Evolutionary conservation across 2,888 invertebrate genomes (phyloP), one percentile per base, ranked within the genome.

Genomic region (Miltochrista miniata): DNA sequence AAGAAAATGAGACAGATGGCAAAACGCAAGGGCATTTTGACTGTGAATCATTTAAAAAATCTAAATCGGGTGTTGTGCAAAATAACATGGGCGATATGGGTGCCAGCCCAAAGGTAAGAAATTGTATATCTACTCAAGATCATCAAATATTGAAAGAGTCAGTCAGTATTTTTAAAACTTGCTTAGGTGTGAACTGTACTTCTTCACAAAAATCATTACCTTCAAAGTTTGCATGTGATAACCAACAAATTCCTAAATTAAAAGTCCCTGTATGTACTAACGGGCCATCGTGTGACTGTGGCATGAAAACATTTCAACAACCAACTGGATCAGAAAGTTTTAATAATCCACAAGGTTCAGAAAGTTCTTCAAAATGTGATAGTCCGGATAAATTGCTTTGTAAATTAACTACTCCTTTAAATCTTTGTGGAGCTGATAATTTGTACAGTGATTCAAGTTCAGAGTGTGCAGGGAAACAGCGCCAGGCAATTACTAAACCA

Each of bases 91-190:
- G 5, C 34, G 12, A 45, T 7, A 29, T 30, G 8, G 24, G 14
- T 24, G 13, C 18, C 0, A 30, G 8, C 11, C 44, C 49, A 0
- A 34, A 30, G 18, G 12, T 45, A 12, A 51, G 30, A 41, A 15
- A 8, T 33, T 41, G 45, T 24, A 34, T 51, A 41, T 51, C 50
- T 24, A 30, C 41, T 36, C 43, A 38, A 43, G 31, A 13, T 44
- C 24, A 10, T 12, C 33, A 34, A 2, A n/a, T 9, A 0, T 18
- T 7, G 12, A n/a, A 12, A 34, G 42, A 9, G 3, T 8, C 24
- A 29, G 12, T 12, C 13, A 14, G 8, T 0, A 1, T 36, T 9
- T 9, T 13, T 9, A 36, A 36, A 36, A 36, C 14, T 15, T 14
- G 15, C 10, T 33, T 12, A 13, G 11, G 11, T 15, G 14, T 11